Conservation (phyloP, 1,140 invertebrate genomes). For the Euwallacea fornicatus region DNA sequence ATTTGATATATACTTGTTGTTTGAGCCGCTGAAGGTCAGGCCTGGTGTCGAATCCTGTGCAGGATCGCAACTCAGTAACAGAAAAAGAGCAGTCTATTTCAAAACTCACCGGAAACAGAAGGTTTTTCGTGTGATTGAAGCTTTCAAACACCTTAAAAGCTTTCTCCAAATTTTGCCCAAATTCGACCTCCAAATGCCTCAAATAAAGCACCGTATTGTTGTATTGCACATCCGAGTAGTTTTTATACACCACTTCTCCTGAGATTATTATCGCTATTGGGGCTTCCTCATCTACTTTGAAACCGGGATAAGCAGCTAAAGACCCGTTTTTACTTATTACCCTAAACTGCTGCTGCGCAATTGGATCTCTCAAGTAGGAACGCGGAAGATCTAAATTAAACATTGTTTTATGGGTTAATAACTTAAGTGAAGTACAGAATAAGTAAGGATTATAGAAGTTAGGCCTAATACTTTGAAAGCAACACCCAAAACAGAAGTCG, state of each 20-base stretch:
- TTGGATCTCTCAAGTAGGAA: slow-evolving; percentile 1
- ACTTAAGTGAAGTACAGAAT: background rate
- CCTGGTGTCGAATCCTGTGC: slow-evolving; percentile 57
- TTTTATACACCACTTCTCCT: slow-evolving; percentile 59
- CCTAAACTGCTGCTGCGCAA: slow-evolving; percentile 50
- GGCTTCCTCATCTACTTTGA: slow-evolving; percentile 59
- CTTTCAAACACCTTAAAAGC: slow-evolving; percentile 54
- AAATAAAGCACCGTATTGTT: slow-evolving; percentile 40
- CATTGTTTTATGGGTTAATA: background rate
- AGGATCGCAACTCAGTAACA: slow-evolving; percentile 3
- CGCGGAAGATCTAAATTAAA: slow-evolving; percentile 17
- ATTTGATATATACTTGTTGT: slow-evolving; percentile 43
- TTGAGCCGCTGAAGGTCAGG: slow-evolving; percentile 47
- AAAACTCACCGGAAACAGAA: slow-evolving; percentile 59
- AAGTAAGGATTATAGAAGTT: too few species aligned
- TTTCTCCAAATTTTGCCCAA: slow-evolving; percentile 38
- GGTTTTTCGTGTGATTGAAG: slow-evolving; percentile 56
- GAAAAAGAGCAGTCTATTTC: background rate
- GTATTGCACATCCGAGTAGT: slow-evolving; percentile 42
- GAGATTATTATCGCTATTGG: slow-evolving; percentile 61
- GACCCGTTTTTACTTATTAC: slow-evolving; percentile 63
- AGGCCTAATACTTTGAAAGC: too few species aligned
- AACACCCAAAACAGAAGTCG: too few species aligned
- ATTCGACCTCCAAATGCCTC: slow-evolving; percentile 40
- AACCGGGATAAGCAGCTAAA: slow-evolving; percentile 55